These are phyloP conservation scores for Holotrichia oblita DNA, from an alignment of 1,140 invertebrate species.

Conservation along the genomic window DNA sequence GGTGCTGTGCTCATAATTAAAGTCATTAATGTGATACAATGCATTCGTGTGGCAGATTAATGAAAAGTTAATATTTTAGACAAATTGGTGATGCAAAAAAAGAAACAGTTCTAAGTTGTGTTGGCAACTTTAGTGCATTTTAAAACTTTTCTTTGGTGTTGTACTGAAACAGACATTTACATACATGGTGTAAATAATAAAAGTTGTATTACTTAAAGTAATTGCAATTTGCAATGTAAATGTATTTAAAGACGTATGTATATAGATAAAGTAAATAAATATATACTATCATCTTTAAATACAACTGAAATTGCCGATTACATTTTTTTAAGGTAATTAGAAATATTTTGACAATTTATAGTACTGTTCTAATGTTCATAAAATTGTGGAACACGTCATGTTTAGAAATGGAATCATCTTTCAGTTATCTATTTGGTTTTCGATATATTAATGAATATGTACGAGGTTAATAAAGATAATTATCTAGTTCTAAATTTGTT, in stretches of 20 bases:
- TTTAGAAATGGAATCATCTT: slow-evolving; percentile 6
- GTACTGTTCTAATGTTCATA: neutral
- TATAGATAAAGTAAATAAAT: neutral
- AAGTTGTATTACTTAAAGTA: neutral
- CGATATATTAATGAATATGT: no score
- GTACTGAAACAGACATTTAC: neutral
- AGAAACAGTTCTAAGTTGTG: neutral
- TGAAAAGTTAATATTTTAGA: neutral
- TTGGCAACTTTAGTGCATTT: neutral
- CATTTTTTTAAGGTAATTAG: neutral
- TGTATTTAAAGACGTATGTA: neutral
- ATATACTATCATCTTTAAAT: neutral
- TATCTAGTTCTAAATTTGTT: neutral
- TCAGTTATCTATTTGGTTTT: no score
- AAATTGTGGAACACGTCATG: neutral
- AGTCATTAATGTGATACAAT: slow-evolving; percentile 3
- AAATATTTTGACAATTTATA: neutral
- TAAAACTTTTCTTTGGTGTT: slow-evolving; percentile 4
- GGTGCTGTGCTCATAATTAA: neutral
- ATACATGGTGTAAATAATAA: slow-evolving; percentile 14
- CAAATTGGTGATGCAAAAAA: neutral
- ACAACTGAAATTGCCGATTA: neutral
- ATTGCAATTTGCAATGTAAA: slow-evolving; percentile 12
- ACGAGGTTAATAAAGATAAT: neutral
- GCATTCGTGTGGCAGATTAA: slow-evolving; percentile 8